Base-by-base conservation (phyloP, 1,140 invertebrate species). In the Aculops lycopersici region DNA sequence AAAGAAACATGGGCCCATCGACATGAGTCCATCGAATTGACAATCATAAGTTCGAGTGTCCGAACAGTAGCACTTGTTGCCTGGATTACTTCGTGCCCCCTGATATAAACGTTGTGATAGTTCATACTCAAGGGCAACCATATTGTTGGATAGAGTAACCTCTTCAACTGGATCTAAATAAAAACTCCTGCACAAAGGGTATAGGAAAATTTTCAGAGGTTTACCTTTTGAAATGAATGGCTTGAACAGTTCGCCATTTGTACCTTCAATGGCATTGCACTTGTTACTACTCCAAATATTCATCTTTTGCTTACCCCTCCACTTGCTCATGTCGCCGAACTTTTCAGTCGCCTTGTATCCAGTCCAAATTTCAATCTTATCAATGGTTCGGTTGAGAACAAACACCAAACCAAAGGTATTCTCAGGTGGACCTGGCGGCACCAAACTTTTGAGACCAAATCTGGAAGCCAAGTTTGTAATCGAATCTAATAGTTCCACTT, bases 181-280 rank as follows among this genome's bases (percentile, higher is more conserved):
- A 8, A 31, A n/a, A 8, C 8, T 31, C 8, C 51, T 42, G 51
- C 52, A 55, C 36, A 55, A 31, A 18, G 54, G 51, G 2, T 48
- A 36, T 17, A 45, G 43, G 40, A 53, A 54, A 8, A 54, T 45
- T 17, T 45, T 43, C 14, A 55, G 39, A 18, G 41, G 42, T 14
- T 53, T 45, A 4, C 35, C 40, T 39, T 47, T 51, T 20, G 41
- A 20, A n/a, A 55, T 35, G 36, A 45, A 45, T 5, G 53, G 53
- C n/a, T 44, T 39, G 36, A 49, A 53, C 17, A 55, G 43, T 16
- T 45, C 47, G 16, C 53, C 53, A 42, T 55, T 53, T 15, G 51
- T 52, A 17, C 52, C 53, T 17, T 51, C 48, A 24, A 56, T 50
- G 24, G 39, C 37, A 31, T 49, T 49, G 35, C 48, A 49, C 4